Evolutionary conservation across 2,113 vertebrate species (phyloP).

Genomic region (Grallaria varia): DNA sequence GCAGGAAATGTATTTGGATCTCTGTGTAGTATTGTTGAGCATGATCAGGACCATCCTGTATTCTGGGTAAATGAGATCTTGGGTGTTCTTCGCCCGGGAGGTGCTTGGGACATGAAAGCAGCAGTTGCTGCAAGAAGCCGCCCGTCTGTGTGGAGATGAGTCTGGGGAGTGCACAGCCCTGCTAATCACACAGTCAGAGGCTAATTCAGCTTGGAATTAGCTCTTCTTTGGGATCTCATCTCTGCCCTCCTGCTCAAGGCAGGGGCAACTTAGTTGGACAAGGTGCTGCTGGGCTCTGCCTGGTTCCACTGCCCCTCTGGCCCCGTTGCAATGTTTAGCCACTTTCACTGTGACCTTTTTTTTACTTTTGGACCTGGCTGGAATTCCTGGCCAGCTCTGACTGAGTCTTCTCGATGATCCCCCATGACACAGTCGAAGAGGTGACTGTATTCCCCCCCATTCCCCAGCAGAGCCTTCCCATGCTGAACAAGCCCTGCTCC

Average conservation of each 20-base stretch:
- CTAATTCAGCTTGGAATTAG: neutral
- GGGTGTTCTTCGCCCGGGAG: conserved; percentile 8
- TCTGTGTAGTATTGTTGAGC: neutral
- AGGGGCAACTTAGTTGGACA: neutral
- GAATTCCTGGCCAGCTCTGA: neutral
- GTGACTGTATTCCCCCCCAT: neutral
- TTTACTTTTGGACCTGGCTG: neutral
- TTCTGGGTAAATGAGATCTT: conserved; percentile 26
- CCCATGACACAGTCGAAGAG: neutral
- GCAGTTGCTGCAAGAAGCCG: neutral
- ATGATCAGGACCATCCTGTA: conserved; percentile 24
- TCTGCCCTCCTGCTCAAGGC: neutral
- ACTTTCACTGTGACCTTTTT: neutral
- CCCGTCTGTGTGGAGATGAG: neutral
- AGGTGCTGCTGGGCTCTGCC: neutral
- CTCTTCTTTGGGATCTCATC: neutral
- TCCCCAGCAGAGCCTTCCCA: neutral
- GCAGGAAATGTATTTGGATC: conserved; percentile 34
- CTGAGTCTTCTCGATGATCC: neutral
- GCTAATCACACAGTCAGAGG: neutral
- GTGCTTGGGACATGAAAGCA: conserved; percentile 19
- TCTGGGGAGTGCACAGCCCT: neutral
- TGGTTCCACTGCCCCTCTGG: neutral
- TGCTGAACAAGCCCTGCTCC: neutral
- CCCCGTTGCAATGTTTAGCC: neutral